Base-by-base conservation (phyloP, 2,888 invertebrate species). In the Dryococelus australis region DNA sequence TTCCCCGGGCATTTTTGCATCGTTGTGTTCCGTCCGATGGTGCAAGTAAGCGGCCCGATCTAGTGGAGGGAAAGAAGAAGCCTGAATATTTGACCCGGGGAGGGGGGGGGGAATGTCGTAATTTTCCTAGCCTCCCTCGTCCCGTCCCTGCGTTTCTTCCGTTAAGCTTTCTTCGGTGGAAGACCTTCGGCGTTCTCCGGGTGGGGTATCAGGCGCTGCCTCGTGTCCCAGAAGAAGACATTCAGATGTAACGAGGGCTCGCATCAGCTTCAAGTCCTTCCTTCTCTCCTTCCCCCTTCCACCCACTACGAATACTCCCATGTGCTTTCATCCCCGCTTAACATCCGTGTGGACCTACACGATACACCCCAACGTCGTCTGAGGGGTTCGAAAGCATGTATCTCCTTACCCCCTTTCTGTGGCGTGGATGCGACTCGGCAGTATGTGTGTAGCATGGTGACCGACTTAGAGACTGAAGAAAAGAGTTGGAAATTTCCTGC, bases 171-270 rank as follows among this genome's bases (percentile, higher is more conserved):
- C 24, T 65, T 65, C 65, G 65, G 24, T 65, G 65, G 65, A 20
- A n/a, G 8, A n/a, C 47, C 65, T 65, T 65, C 65, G 65, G 6
- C n/a, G 8, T 16, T 65, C 6, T 6, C 65, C 65, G 10, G 20
- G 16, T 10, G 47, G 65, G n/a, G 65, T n/a, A 65, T 65, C 65
- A 65, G 24, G 16, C 24, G 24, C 65, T 65, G 10, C 24, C n/a
- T 65, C 65, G 10, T 24, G 65, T n/a, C n/a, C 65, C 65, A 65
- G 65, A 65, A 65, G 65, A 24, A 6, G 65, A 24, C 65, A 65
- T 65, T 65, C 65, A 65, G 24, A 65, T 65, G 65, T 65, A 65
- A 65, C 65, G 65, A 65, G 65, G n/a, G 65, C n/a, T 65, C 24
- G n/a, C 65, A 65, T 65, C 65, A 65, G 65, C 20, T 65, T 0